A percentile compares a stretch with the other conserved stretches of the same genome.
These are phyloP conservation scores for Oreochromis aureus DNA, from an alignment of 2,113 vertebrate species.

Conservation along the genomic window DNA sequence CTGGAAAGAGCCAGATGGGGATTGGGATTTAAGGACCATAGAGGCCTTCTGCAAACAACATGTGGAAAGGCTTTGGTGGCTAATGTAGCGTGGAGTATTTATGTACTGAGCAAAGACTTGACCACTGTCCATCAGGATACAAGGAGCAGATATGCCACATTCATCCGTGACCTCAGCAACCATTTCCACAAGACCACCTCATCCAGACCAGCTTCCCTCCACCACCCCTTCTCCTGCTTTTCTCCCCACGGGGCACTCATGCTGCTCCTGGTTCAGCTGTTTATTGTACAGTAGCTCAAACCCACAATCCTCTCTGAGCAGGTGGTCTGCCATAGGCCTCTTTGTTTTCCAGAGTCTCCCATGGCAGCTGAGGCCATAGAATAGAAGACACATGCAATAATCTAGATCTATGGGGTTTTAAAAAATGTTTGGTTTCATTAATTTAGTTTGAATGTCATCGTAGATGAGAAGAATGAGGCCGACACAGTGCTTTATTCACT, in stretches of 20 bases:
- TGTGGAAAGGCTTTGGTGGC: conserved; percentile 70
- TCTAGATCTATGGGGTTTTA: neutral
- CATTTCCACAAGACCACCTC: neutral
- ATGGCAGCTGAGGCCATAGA: conserved; percentile 19
- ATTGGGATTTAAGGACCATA: conserved; percentile 43
- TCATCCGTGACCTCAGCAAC: neutral
- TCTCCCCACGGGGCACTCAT: conserved; percentile 9
- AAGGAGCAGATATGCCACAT: conserved; percentile 14
- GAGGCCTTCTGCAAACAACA: conserved; percentile 72
- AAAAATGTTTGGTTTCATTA: neutral
- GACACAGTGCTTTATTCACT: neutral
- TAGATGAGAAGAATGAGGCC: neutral
- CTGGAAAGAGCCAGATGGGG: conserved; percentile 65
- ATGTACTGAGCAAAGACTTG: conserved; percentile 56
- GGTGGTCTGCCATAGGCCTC: conserved; percentile 49
- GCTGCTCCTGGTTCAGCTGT: conserved; percentile 56
- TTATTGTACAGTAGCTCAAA: conserved; percentile 57
- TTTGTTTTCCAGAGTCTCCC: conserved; percentile 34
- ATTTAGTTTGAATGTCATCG: neutral
- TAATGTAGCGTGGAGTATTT: conserved; percentile 74
- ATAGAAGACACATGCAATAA: neutral
- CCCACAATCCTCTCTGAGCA: conserved; percentile 56
- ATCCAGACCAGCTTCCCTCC: neutral
- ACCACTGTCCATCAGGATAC: conserved; percentile 54
- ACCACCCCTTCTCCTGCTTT: neutral